These are phyloP conservation scores for Zaprionus gabonicus DNA, from an alignment of 1,140 invertebrate genomes.

Conservation along the genomic window DNA sequence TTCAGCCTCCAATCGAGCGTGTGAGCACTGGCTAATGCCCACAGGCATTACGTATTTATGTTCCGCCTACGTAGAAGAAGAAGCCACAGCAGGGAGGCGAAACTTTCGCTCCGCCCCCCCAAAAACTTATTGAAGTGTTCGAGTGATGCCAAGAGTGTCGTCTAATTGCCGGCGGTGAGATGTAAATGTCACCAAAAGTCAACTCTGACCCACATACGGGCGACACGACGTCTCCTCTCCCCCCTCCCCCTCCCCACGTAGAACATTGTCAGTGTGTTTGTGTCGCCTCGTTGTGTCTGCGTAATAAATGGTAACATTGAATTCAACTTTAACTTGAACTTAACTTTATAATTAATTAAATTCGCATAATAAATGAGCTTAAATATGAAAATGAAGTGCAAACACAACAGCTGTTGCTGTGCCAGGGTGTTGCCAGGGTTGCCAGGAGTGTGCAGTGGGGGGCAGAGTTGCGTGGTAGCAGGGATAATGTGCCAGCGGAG, in stretches of 20 bases:
- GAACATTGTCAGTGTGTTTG: constrained; percentile 29
- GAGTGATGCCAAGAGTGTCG: constrained; percentile 58
- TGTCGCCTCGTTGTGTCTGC: background rate
- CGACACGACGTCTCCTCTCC: background rate
- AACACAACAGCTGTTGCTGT: constrained; percentile 47
- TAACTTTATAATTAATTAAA: constrained; percentile 77
- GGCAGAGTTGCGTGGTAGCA: background rate
- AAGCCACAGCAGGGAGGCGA: background rate
- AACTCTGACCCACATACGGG: constrained; percentile 45
- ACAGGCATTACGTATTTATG: constrained; percentile 56
- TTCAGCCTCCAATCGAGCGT: constrained; percentile 46
- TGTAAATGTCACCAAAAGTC: constrained; percentile 43
- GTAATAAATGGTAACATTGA: constrained; percentile 53
- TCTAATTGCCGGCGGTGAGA: constrained; percentile 43
- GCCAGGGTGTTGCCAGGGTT: background rate
- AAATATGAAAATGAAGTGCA: constrained; percentile 79
- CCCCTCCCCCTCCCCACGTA: background rate
- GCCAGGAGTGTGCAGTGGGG: background rate
- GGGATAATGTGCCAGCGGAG: background rate
- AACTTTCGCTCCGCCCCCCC: background rate
- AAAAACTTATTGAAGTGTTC: constrained; percentile 40
- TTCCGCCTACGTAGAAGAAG: background rate
- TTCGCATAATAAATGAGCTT: constrained; percentile 80
- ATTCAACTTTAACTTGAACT: constrained; percentile 65
- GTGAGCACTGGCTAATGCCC: constrained; percentile 42